Conservation (phyloP, 2,888 invertebrate species). For the Zaprionus bogoriensis region DNA sequence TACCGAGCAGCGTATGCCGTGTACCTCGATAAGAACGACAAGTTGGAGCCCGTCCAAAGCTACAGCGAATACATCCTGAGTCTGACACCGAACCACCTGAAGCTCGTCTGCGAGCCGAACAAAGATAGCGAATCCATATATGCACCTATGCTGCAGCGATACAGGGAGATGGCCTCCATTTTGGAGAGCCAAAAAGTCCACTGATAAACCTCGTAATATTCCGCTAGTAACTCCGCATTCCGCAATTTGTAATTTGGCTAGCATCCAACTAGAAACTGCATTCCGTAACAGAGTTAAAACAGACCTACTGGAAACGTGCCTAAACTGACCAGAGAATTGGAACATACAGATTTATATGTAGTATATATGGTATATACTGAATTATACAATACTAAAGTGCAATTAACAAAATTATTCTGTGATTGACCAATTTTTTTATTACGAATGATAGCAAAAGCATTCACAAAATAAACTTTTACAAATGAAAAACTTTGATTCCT, state of each 20-base stretch:
- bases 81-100: constrained; percentile 82
- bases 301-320: not conserved
- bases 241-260: constrained; percentile 1
- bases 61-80: constrained; percentile 80
- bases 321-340: too few species aligned
- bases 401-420: constrained; percentile 66
- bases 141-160: constrained; percentile 88
- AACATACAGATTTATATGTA: too few species aligned
- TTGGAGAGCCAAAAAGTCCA: constrained; percentile 46
- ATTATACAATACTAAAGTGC: constrained; percentile 62
- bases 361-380: too few species aligned
- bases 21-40: constrained; percentile 62
- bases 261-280: constrained; percentile 17
- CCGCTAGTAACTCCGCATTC: constrained; percentile 18
- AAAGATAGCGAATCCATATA: constrained; percentile 89
- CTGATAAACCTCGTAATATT: constrained; percentile 7
- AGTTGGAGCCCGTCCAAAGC: constrained; percentile 48
- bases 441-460: constrained; percentile 56
- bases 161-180: constrained; percentile 84
- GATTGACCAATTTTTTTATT: constrained; percentile 65
- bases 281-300: constrained; percentile 30
- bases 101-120: constrained; percentile 88
- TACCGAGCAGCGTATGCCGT: constrained; percentile 87
- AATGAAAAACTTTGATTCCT: constrained; percentile 15
- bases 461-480: constrained; percentile 54